phyloP scores from a whole-genome alignment of 2,797 vertebrate species.

The Eulemur albifrons region DNA sequence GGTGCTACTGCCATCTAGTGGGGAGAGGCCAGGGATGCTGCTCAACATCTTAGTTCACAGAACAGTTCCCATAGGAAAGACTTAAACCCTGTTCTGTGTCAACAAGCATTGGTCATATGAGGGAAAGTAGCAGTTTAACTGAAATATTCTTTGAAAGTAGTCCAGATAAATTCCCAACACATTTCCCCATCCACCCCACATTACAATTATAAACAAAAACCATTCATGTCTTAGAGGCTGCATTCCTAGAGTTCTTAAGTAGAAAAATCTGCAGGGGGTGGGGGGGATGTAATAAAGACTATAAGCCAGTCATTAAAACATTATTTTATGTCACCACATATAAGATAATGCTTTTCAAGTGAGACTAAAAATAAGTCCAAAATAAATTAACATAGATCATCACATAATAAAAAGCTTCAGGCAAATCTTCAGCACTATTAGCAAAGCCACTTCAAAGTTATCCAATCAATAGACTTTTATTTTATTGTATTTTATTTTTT shows the following conservation, averaged over 20 bases:
- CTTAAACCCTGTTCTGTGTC: background rate
- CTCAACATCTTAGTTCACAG: background rate
- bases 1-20: conserved; percentile 63
- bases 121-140: background rate
- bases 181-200: background rate
- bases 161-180: background rate
- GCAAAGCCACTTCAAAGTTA: background rate
- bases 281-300: background rate
- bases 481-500: no score
- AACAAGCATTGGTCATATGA: background rate
- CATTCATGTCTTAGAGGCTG: background rate
- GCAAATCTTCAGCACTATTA: background rate
- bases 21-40: background rate
- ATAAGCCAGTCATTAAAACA: background rate
- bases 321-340: conserved; percentile 1
- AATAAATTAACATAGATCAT: background rate
- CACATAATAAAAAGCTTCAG: background rate
- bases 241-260: background rate
- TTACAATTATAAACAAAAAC: background rate
- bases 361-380: background rate
- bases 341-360: background rate
- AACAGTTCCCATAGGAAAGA: background rate
- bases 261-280: background rate
- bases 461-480: background rate
- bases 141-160: background rate